Evolutionary conservation across 1,140 invertebrate genomes (phyloP).

Genomic region (Hylaeus anthracinus): DNA sequence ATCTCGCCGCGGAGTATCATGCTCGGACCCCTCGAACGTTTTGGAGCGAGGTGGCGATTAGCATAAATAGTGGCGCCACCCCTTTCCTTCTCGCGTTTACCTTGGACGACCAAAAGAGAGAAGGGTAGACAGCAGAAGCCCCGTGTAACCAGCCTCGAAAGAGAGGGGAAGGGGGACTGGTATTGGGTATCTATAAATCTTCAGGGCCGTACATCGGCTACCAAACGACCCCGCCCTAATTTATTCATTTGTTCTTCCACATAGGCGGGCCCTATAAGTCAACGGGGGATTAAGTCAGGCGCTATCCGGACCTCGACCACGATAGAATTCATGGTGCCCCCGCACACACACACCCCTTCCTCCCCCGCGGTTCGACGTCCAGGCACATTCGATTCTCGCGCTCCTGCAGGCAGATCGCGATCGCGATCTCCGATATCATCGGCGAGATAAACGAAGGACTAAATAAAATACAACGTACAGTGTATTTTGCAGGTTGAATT

Average conservation of each 20-base stretch:
- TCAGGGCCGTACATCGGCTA: slow-evolving; percentile 69
- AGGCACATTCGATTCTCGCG: slow-evolving; percentile 15
- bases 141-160: slow-evolving; percentile 42
- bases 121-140: slow-evolving; percentile 28
- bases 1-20: not conserved
- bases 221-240: slow-evolving; percentile 74
- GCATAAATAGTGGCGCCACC: slow-evolving; percentile 62
- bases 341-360: slow-evolving; percentile 6
- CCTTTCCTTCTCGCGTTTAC: slow-evolving; percentile 28
- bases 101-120: slow-evolving; percentile 11
- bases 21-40: not conserved
- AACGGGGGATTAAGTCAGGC: slow-evolving; percentile 69
- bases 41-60: slow-evolving; percentile 40
- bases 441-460: not conserved
- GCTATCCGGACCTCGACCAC: slow-evolving; percentile 42
- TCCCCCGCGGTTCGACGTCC: not conserved
- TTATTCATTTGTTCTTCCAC: slow-evolving; percentile 76
- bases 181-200: slow-evolving; percentile 71
- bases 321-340: slow-evolving; percentile 43
- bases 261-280: slow-evolving; percentile 71
- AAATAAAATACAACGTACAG: slow-evolving; percentile 44
- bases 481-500: slow-evolving; percentile 16
- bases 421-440: slow-evolving; percentile 42
- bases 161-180: slow-evolving; percentile 45
- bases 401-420: slow-evolving; percentile 39